A percentile compares a stretch with the other conserved stretches of the same genome.
Conservation (phyloP, 2,113 vertebrate species). For the Notechis scutatus region DNA sequence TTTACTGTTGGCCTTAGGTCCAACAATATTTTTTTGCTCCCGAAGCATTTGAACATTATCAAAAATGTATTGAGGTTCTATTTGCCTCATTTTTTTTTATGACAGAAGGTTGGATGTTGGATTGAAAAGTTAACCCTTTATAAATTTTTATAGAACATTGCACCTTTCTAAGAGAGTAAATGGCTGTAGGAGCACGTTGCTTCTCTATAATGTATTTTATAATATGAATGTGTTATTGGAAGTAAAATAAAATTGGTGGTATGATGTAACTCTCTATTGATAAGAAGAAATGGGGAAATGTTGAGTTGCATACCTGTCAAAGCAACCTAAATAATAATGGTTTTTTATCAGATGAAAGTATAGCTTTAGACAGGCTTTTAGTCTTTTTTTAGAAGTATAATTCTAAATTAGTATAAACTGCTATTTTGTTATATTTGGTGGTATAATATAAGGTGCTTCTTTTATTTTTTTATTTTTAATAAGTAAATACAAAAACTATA, state of each 20-base stretch:
- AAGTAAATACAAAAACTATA: background rate
- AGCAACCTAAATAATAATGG: conserved; percentile 52
- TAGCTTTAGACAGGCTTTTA: conserved; percentile 46
- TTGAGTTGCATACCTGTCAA: conserved; percentile 36
- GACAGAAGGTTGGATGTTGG: background rate
- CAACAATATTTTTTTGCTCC: background rate
- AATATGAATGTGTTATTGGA: background rate
- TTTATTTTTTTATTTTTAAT: background rate
- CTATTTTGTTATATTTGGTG: conserved; percentile 43
- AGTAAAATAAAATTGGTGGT: conserved; percentile 35
- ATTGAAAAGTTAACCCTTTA: background rate
- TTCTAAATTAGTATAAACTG: conserved; percentile 33
- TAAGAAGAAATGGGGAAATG: conserved; percentile 38
- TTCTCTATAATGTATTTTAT: background rate
- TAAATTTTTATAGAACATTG: conserved; percentile 39
- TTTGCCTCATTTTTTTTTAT: conserved; percentile 15
- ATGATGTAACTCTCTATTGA: conserved; percentile 26
- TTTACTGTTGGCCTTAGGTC: background rate
- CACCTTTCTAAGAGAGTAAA: conserved; percentile 18
- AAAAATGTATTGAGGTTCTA: background rate
- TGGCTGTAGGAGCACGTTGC: conserved; percentile 20
- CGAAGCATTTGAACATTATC: background rate
- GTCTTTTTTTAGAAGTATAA: conserved; percentile 22
- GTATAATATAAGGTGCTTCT: background rate
- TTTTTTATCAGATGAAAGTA: conserved; percentile 34